phyloP scores from a whole-genome alignment of 2,113 vertebrate genomes.

The Hirundichthys speculiger region DNA sequence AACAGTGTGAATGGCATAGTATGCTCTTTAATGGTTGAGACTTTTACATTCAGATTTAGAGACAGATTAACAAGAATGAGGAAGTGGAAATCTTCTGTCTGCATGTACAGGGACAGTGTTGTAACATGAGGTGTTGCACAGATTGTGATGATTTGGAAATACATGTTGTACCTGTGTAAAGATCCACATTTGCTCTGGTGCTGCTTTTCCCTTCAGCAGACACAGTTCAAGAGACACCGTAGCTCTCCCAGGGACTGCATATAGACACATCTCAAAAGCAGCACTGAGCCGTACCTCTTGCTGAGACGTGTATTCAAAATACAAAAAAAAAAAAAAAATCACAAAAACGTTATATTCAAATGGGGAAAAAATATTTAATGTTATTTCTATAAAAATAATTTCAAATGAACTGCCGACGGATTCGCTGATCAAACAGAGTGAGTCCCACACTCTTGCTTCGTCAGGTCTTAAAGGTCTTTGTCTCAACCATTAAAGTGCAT shows the following conservation, averaged over 20 bases:
- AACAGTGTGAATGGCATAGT: not conserved
- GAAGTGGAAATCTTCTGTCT: conserved; percentile 18
- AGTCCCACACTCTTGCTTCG: too few relatives aligned
- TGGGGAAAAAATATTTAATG: too few relatives aligned
- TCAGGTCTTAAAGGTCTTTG: too few relatives aligned
- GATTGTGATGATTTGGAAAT: conserved; percentile 9
- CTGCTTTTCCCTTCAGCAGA: conserved; percentile 75
- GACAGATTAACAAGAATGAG: conserved; percentile 21
- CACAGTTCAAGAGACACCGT: conserved; percentile 78
- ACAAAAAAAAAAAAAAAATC: conserved; percentile 76
- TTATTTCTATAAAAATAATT: too few relatives aligned
- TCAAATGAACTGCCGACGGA: too few relatives aligned
- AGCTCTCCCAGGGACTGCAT: conserved; percentile 24
- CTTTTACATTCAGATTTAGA: not conserved
- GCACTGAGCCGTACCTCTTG: conserved; percentile 86
- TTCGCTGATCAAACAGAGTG: too few relatives aligned
- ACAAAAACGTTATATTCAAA: too few relatives aligned
- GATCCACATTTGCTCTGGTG: conserved; percentile 83
- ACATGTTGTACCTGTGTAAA: conserved; percentile 72
- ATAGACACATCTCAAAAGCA: conserved; percentile 82
- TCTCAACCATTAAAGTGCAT: too few relatives aligned
- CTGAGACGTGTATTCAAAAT: conserved; percentile 87
- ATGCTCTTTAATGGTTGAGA: not conserved
- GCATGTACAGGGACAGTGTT: not conserved
- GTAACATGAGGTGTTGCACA: conserved; percentile 6